A percentile compares a stretch with the other conserved stretches of the same genome.
Evolutionary conservation across 1,140 invertebrate genomes (phyloP).

Genomic region (Euwallacea fornicatus): DNA sequence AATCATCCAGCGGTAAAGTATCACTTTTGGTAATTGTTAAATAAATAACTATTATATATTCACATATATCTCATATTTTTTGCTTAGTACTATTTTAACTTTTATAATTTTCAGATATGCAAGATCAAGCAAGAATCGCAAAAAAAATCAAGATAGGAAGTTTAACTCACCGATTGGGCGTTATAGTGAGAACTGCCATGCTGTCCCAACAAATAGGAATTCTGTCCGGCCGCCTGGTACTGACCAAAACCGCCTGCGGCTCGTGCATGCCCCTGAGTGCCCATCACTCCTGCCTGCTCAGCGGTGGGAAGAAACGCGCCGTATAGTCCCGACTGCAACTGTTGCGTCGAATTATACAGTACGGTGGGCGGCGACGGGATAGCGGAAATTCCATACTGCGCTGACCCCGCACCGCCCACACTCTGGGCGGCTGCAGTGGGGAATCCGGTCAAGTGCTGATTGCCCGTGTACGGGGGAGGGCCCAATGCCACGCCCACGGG

Average conservation of each 20-base stretch:
- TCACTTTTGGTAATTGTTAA: too few relatives aligned
- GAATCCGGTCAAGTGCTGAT: conserved; percentile 61
- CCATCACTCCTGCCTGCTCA: conserved; percentile 57
- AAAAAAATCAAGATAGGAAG: too few relatives aligned
- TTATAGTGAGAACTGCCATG: conserved; percentile 63
- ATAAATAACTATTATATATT: too few relatives aligned
- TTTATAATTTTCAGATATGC: too few relatives aligned
- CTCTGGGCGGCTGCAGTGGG: conserved; percentile 51
- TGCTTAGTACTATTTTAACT: too few relatives aligned
- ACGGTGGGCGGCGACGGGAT: conserved; percentile 80
- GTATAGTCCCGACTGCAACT: conserved; percentile 66
- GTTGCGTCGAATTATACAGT: conserved; percentile 74
- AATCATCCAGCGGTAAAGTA: too few relatives aligned
- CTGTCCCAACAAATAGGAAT: conserved; percentile 56
- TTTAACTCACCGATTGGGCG: conserved; percentile 58
- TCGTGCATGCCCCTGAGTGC: conserved; percentile 61
- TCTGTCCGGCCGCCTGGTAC: conserved; percentile 59
- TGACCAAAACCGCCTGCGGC: conserved; percentile 59
- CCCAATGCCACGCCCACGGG: conserved; percentile 50
- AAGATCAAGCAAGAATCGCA: too few relatives aligned
- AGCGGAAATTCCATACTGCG: conserved; percentile 76
- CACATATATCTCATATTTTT: too few relatives aligned
- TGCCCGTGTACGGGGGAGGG: conserved; percentile 52
- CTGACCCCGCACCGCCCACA: conserved; percentile 34
- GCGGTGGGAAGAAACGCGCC: conserved; percentile 65